Evolutionary conservation across 2,888 invertebrate genomes (phyloP), one percentile per base, ranked within the genome.

Genomic region (Drosophila percnosoma): DNA sequence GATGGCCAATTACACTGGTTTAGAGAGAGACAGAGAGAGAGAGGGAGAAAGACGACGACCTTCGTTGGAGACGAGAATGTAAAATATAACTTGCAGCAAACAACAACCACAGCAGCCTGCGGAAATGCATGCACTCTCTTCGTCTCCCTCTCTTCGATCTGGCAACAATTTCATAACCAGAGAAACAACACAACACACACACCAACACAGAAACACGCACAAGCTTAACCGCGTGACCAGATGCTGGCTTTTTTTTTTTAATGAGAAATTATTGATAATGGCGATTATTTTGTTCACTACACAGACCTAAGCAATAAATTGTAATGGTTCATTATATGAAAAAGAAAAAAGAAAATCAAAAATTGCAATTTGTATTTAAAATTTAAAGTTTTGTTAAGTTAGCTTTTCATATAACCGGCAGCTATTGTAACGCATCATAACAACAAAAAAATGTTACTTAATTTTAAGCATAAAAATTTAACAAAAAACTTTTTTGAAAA

Each of bases 331-430:
- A 52, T 49, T 51, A 62, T 54, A 58, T 45, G 18, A 53, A 62
- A 68, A 54, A 65, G 31, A 24, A 27, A 57, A 53, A 51, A 40
- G 10, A 10, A 55, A n/a, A 54, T 21, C 33, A 55, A 52, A 63
- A 69, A 75, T 70, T 73, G 73, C 74, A 82, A 75, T 74, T 80
- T 86, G 72, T 69, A 75, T 70, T 24, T 67, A 73, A 63, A 80
- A 78, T 60, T 87, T 89, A 87, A 87, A 87, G 89, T 87, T 80
- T 87, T 87, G 89, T 88, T 88, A 88, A 86, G 87, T 73, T 87
- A 87, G 90, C 87, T 87, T 89, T 87, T 88, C 78, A 60, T 61
- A 61, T 49, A 66, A 64, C 49, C 36, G 58, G 74, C 62, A 63
- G 68, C 60, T 52, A 68, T 66, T 66, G 29, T 7, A 49, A 45